Percentiles rank a stretch among this genome's conserved stretches.
These are phyloP conservation scores for Prunella strophiata DNA, from an alignment of 2,797 vertebrate species.

Conservation along the genomic window DNA sequence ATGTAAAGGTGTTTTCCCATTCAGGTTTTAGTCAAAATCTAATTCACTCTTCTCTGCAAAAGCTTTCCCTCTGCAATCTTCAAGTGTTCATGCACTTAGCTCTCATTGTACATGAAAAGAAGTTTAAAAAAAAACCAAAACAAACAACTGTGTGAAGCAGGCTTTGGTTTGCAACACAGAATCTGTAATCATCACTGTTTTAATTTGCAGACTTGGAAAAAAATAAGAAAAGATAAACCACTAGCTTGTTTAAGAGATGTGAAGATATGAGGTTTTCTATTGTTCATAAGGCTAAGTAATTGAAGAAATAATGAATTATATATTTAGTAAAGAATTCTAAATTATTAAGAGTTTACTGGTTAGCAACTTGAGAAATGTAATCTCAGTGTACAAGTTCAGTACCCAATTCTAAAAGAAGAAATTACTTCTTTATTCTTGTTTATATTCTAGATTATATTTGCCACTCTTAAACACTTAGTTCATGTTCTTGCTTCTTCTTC, in stretches of 20 bases:
- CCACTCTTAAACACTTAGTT: neutral
- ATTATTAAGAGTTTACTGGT: neutral
- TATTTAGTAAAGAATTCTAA: neutral
- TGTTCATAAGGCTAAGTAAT: neutral
- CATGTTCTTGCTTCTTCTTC: neutral
- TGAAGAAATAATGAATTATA: neutral
- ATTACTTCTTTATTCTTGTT: neutral
- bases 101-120: neutral
- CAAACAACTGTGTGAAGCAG: neutral
- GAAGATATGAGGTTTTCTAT: neutral
- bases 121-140: neutral
- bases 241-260: neutral
- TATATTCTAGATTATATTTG: neutral
- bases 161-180: neutral
- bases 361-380: neutral
- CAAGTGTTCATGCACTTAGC: neutral
- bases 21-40: neutral
- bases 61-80: neutral
- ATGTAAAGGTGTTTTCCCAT: neutral
- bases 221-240: neutral
- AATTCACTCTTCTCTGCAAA: neutral
- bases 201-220: neutral
- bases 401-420: neutral
- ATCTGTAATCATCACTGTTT: neutral
- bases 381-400: neutral